phyloP scores from a whole-genome alignment of 2,113 vertebrate species.

The Coracopsis vasa region DNA sequence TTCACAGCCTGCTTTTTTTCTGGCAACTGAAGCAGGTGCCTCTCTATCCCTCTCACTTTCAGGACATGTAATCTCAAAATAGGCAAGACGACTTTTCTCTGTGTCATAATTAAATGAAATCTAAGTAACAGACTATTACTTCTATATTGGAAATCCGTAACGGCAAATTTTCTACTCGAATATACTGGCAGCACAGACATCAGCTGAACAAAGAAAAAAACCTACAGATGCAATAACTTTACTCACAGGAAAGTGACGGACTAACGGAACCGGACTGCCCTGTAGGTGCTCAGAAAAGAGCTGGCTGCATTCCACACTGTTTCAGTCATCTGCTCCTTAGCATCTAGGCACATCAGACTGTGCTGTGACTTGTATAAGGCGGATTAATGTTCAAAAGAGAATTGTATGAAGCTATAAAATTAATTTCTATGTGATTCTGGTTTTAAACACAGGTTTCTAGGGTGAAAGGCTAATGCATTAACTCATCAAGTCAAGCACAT shows the following conservation, averaged over 20 bases:
- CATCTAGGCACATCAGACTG: not conserved
- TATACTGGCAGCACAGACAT: not conserved
- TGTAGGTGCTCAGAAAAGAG: not conserved
- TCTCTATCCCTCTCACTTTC: not conserved
- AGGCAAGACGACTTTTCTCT: not conserved
- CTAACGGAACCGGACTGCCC: accelerated
- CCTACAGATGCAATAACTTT: not conserved
- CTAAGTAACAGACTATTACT: not conserved
- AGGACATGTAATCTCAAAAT: not conserved
- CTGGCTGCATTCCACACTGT: not conserved
- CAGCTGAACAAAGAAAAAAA: not conserved
- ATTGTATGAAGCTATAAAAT: not conserved
- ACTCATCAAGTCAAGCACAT: not conserved
- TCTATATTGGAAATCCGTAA: not conserved
- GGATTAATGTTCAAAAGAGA: not conserved
- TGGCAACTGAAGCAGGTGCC: not conserved
- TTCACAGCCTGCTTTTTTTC: slow-evolving; percentile 4
- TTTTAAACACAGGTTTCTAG: not conserved
- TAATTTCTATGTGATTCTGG: not conserved
- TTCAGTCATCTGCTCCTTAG: not conserved
- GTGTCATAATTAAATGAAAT: not conserved
- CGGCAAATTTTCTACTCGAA: not conserved
- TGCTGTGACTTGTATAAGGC: not conserved
- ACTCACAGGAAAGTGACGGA: not conserved
- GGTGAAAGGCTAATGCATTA: slow-evolving; percentile 35